A percentile compares a stretch with the other conserved stretches of the same genome.
These are phyloP conservation scores for Porites australiensis DNA, from an alignment of 64 coral and sea anemone genomes.

Conservation along the genomic window DNA sequence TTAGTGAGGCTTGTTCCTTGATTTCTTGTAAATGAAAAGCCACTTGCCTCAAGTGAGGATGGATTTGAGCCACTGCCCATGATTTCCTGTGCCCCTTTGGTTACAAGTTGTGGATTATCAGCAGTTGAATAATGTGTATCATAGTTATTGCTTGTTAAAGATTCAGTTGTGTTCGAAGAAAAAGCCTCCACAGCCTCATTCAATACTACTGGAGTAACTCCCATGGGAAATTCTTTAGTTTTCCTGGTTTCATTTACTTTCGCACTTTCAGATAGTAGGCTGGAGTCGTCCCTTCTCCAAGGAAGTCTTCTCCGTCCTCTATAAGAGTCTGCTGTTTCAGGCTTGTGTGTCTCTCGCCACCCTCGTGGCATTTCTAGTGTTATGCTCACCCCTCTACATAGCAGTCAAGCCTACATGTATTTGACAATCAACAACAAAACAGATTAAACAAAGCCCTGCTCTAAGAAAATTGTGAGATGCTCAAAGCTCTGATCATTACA, in stretches of 20 bases:
- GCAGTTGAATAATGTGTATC: background rate
- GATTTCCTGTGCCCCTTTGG: background rate
- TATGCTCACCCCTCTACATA: background rate
- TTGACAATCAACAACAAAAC: background rate
- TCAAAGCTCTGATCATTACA: too few species aligned
- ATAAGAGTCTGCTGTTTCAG: background rate
- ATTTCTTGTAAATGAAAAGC: background rate
- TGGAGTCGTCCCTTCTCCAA: background rate
- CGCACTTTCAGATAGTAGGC: background rate
- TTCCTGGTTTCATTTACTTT: background rate
- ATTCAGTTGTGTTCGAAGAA: background rate
- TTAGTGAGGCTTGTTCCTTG: background rate
- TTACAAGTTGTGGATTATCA: background rate
- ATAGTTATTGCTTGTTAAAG: background rate
- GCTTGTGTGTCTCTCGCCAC: background rate
- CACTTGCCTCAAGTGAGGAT: background rate
- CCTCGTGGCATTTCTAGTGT: slow-evolving; percentile 20
- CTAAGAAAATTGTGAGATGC: too few species aligned
- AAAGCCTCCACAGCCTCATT: background rate
- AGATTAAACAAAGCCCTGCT: too few species aligned
- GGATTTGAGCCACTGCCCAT: background rate
- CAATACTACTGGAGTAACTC: background rate
- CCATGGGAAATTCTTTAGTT: background rate
- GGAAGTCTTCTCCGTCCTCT: background rate
- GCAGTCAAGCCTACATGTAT: background rate